Base-by-base conservation (phyloP, 2,113 vertebrate genomes). In the Anolis sagrei region DNA sequence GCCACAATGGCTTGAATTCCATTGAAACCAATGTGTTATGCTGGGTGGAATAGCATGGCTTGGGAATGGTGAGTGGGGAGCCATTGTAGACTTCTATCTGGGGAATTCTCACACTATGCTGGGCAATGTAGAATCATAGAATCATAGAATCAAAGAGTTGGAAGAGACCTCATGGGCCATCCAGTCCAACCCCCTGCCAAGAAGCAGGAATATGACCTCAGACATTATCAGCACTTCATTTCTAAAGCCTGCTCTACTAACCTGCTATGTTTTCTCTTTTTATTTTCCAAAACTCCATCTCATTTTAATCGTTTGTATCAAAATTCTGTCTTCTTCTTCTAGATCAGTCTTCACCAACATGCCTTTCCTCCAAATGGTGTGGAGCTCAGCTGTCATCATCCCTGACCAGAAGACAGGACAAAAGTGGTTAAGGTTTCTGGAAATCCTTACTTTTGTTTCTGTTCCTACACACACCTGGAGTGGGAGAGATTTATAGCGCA, bases 1-100 rank as follows among this genome's bases (percentile, higher is more conserved):
- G 32, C 13, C 23, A 64, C 4, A 51, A 19, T 34, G 39, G 39
- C 9, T 27, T 44, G 74, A 80, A 62, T 80, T 54, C 21, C 77
- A 74, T 19, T 80, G 78, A 64, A 81, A 81, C 23, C 27, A 66
- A 80, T 85, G 61, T 36, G n/a, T 51, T 73, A 48, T 49, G 39
- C 34, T 51, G 62, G 84, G 39, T 81, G 14, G 25, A 86, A 16
- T 23, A 66, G 16, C 39, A 62, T 23, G 78, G 83, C 32, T 5
- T 73, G 14, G 18, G 54, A 18, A 18, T 58, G 11, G 11, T 16
- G 54, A 58, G 13, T 16, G 54, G 54, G 16, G 54, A 58, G 54
- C 13, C 54, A 58, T 58, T 16, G 54, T 18, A 58, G 54, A 51
- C 3, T 68, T 11, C 49, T 76, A 14, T n/a, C 48, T 76, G 48